Evolutionary conservation across 2,797 vertebrate genomes (phyloP).

Genomic region (Notamacropus eugenii): DNA sequence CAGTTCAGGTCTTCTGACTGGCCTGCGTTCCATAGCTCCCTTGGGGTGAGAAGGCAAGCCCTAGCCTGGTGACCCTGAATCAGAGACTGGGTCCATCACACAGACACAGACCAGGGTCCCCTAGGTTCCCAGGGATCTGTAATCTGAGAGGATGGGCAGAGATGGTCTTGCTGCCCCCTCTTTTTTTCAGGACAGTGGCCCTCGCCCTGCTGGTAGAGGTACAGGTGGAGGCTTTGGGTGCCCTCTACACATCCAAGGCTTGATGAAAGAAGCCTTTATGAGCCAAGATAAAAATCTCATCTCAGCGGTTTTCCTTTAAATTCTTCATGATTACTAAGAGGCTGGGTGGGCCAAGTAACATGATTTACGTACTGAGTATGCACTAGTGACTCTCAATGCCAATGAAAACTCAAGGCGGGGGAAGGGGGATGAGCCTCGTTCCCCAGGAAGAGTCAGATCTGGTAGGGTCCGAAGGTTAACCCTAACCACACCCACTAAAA

Average conservation of each 20-base stretch:
- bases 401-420: slow-evolving; percentile 71
- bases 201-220: not conserved
- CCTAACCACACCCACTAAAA: not conserved
- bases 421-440: slow-evolving; percentile 56
- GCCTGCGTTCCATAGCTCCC: not conserved
- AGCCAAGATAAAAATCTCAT: slow-evolving; percentile 67
- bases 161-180: not conserved
- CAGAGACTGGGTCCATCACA: not conserved
- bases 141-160: not conserved
- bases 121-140: not conserved
- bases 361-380: slow-evolving; percentile 80
- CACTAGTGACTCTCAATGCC: slow-evolving; percentile 75
- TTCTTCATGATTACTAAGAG: slow-evolving; percentile 79
- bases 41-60: not conserved
- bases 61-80: not conserved
- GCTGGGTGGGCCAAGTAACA: slow-evolving; percentile 78
- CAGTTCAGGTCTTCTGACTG: not conserved
- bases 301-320: slow-evolving; percentile 80
- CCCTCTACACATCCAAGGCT: slow-evolving; percentile 36
- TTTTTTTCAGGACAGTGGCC: not conserved
- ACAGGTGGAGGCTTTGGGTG: not conserved
- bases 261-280: slow-evolving; percentile 62
- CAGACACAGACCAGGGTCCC: slow-evolving; percentile 31
- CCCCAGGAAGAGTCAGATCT: slow-evolving; percentile 43
- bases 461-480: not conserved